Conservation (phyloP, 2,113 vertebrate genomes). For the Odobenus rosmarus region DNA sequence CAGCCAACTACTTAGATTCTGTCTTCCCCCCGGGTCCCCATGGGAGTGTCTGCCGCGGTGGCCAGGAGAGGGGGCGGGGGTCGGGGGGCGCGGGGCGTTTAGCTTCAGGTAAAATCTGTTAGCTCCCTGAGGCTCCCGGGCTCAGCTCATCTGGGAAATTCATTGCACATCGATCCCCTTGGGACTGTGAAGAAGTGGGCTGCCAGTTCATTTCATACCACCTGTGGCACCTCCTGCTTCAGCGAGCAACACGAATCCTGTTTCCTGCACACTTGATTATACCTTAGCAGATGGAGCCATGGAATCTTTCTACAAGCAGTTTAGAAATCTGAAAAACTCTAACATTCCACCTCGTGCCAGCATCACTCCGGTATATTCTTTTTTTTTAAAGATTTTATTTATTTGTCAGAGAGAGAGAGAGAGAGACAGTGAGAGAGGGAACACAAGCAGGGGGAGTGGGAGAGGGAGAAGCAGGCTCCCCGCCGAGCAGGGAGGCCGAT, state of each 20-base stretch:
- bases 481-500: too few relatives aligned
- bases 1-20: slow-evolving; percentile 46
- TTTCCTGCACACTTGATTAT: slow-evolving; percentile 20
- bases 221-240: neutral
- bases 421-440: too few relatives aligned
- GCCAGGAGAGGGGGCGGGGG: neutral
- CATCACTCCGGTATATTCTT: neutral
- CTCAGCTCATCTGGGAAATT: neutral
- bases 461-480: too few relatives aligned
- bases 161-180: neutral
- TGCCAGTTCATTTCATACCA: neutral
- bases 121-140: neutral
- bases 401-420: too few relatives aligned
- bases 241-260: neutral
- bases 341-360: neutral
- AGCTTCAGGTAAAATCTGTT: neutral
- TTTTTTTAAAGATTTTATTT: too few relatives aligned
- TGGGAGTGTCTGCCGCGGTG: neutral
- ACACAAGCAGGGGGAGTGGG: too few relatives aligned
- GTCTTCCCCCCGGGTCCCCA: neutral
- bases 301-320: neutral
- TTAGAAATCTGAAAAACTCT: slow-evolving; percentile 35
- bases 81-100: neutral
- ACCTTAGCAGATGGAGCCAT: neutral
- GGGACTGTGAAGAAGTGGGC: neutral